Conservation (phyloP, 2,113 vertebrate genomes). For the Emydura subglobosa region DNA sequence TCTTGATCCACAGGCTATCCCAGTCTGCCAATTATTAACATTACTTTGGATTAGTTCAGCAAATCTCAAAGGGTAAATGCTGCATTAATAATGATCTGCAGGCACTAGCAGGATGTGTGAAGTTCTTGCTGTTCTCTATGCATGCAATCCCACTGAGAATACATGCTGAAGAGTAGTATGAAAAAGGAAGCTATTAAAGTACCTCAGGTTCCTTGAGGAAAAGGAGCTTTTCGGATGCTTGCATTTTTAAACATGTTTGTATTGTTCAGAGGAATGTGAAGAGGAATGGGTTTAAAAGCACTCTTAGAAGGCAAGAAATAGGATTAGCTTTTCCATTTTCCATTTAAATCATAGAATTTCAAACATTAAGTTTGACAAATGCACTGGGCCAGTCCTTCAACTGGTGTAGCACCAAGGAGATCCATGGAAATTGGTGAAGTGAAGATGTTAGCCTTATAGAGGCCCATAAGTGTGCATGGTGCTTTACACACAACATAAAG, state of each 20-base stretch:
- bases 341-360: background rate
- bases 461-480: background rate
- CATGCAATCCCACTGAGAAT: background rate
- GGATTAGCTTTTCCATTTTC: background rate
- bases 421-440: background rate
- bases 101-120: background rate
- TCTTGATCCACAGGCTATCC: slow-evolving; percentile 5
- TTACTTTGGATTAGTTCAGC: slow-evolving; percentile 46
- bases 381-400: background rate
- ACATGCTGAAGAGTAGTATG: background rate
- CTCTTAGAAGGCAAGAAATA: fast-evolving
- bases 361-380: background rate
- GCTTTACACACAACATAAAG: background rate
- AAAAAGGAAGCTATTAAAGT: slow-evolving; percentile 13
- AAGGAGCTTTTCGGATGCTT: background rate
- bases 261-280: background rate
- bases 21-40: slow-evolving; percentile 11
- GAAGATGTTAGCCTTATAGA: background rate
- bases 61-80: slow-evolving; percentile 2
- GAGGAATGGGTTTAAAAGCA: background rate
- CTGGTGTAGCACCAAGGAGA: background rate
- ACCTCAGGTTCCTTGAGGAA: background rate
- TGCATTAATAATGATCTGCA: slow-evolving; percentile 36
- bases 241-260: background rate
- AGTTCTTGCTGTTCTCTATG: background rate